phyloP scores from a whole-genome alignment of 2,113 vertebrate species.

The Tretioscincus oriximinensis region DNA sequence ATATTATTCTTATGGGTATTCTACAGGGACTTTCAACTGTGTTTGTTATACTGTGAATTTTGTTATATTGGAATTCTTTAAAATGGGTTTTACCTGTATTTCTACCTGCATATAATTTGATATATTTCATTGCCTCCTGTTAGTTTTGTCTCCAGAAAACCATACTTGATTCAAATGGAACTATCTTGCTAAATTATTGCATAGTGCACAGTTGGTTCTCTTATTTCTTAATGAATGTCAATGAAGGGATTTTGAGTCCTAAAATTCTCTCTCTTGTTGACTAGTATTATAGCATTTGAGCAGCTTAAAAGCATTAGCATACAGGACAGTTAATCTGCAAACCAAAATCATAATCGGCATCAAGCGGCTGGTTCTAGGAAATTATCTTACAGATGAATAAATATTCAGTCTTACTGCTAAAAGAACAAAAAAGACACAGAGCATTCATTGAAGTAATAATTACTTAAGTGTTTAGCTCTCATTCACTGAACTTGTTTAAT shows the following conservation, averaged over 20 bases:
- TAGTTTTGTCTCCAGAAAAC: not conserved
- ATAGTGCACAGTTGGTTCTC: not conserved
- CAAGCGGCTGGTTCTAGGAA: slow-evolving; percentile 23
- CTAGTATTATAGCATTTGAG: not conserved
- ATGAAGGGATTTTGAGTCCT: not conserved
- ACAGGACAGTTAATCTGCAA: slow-evolving; percentile 31
- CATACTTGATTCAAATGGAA: not conserved
- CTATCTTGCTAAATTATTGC: slow-evolving; percentile 2
- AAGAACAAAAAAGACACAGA: not conserved
- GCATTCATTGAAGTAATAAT: not conserved
- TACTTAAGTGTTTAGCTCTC: no score
- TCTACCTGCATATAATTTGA: no score
- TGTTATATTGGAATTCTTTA: no score
- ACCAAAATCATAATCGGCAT: slow-evolving; percentile 4
- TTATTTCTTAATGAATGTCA: slow-evolving; percentile 10
- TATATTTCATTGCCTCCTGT: not conserved
- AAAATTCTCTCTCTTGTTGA: not conserved
- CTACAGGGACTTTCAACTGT: no score
- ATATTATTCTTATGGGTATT: no score
- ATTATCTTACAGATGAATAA: slow-evolving; percentile 19
- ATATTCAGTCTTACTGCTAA: not conserved
- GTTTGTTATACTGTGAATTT: no score
- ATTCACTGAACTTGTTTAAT: no score
- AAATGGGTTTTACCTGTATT: no score
- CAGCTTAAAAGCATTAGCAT: slow-evolving; percentile 5